phyloP scores from a whole-genome alignment of 64 coral and sea anemone species.

The Pocillopora verrucosa region DNA sequence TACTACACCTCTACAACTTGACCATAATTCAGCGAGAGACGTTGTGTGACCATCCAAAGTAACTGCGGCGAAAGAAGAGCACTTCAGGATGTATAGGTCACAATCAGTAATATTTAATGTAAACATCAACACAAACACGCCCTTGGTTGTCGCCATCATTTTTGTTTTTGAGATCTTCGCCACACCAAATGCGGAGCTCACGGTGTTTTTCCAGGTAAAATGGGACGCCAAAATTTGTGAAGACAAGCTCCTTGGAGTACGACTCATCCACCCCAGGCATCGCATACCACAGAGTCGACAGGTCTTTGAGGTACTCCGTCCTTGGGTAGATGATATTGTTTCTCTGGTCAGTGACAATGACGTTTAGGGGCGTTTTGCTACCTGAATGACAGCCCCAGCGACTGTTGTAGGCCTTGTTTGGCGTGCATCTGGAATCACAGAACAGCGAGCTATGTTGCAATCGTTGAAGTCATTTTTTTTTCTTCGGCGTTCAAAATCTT shows the following conservation, averaged over 20 bases:
- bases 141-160: constrained; percentile 42
- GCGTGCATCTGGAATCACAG: constrained; percentile 13
- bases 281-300: constrained; percentile 10
- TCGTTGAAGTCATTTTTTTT: neutral
- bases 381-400: constrained; percentile 35
- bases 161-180: constrained; percentile 51
- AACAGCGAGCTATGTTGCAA: neutral
- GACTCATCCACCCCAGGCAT: constrained; percentile 47
- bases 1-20: too few species aligned
- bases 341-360: constrained; percentile 33
- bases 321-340: constrained; percentile 38
- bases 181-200: constrained; percentile 41
- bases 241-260: constrained; percentile 47
- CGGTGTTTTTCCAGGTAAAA: constrained; percentile 27
- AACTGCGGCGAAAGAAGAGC: too few species aligned
- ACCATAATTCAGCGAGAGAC: too few species aligned
- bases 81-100: neutral
- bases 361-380: constrained; percentile 2
- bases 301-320: constrained; percentile 27
- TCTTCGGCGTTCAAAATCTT: neutral
- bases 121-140: constrained; percentile 53
- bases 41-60: too few species aligned
- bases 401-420: constrained; percentile 19
- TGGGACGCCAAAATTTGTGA: constrained; percentile 40
- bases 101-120: constrained; percentile 15